Evolutionary conservation across 1,140 invertebrate genomes (phyloP).

Genomic region (Augochlora pura): DNA sequence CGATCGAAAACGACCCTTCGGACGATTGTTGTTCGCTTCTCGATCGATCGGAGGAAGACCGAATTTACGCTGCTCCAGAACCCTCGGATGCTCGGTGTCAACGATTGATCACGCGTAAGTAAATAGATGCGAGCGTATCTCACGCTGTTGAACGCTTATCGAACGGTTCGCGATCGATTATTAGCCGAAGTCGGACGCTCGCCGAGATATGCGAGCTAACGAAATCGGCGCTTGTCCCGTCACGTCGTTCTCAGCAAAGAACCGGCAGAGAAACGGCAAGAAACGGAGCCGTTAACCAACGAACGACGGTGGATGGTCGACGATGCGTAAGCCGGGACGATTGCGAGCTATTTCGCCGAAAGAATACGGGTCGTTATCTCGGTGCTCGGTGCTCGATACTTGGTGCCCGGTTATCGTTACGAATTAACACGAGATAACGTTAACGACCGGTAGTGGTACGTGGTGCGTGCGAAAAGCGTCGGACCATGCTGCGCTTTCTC

Average conservation of each 20-base stretch:
- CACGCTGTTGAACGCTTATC: too few species aligned
- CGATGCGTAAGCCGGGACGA: neutral
- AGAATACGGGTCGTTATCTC: constrained; percentile 51
- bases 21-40: too few species aligned
- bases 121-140: neutral
- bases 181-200: too few species aligned
- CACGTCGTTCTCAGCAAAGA: too few species aligned
- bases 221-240: too few species aligned
- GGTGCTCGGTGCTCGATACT: too few species aligned
- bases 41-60: too few species aligned
- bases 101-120: constrained; percentile 34
- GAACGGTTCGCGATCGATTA: too few species aligned
- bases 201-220: too few species aligned
- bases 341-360: neutral
- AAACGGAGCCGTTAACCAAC: neutral
- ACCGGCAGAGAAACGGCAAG: too few species aligned
- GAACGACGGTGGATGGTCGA: neutral
- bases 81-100: neutral
- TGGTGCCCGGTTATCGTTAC: constrained; percentile 38
- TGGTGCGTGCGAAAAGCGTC: constrained; percentile 13
- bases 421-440: constrained; percentile 53
- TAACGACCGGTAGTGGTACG: constrained; percentile 46
- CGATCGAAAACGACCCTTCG: neutral
- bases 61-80: too few species aligned
- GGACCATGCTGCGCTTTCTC: too few species aligned